Base-by-base conservation (phyloP, 1,140 invertebrate species). In the Drosophila virilis region DNA sequence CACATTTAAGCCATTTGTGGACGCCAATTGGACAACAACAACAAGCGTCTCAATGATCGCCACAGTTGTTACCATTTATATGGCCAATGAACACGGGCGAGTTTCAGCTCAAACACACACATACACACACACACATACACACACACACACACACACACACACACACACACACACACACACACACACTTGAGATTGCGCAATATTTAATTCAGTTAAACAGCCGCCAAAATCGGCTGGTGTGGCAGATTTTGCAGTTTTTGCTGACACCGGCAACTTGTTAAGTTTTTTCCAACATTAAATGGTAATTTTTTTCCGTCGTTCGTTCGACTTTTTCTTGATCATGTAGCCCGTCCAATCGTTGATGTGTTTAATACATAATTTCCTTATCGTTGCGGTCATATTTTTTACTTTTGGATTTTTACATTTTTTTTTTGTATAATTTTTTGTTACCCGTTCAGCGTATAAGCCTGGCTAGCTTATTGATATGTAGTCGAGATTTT, bases 291-390 rank as follows among this genome's bases (percentile, higher is more conserved):
- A 65, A 69, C 73, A 75, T 83, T 78, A 78, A 80, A 77, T 78
- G 61, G 80, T 88, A 77, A 88, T 88, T 80, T 85, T 85, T 85
- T 74, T 81, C 70, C 64, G 64, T 68, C 64, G 55, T 68, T 73
- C 38, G 55, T 15, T 67, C 57, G 64, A 60, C 37, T 52, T 35
- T 55, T 48, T 65, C 48, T 38, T 40, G 62, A 67, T 72, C 69
- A 76, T 80, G 85, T 74, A 64, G 64, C 67, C 69, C 69, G 76
- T 84, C 80, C 59, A 74, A 79, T 86, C 77, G 69, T 73, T 81
- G 82, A 89, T 89, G 80, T 89, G 76, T 86, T 86, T 83, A 84
- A 86, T 86, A 86, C 75, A 88, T 84, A 86, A 86, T 86, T 86
- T 86, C 84, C 83, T 86, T 86, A 86, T 89, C 83, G 73, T 66